Percentiles rank a stretch among this genome's conserved stretches.
phyloP scores from a whole-genome alignment of 2,888 invertebrate genomes.

The Toxonevra muliebris region DNA sequence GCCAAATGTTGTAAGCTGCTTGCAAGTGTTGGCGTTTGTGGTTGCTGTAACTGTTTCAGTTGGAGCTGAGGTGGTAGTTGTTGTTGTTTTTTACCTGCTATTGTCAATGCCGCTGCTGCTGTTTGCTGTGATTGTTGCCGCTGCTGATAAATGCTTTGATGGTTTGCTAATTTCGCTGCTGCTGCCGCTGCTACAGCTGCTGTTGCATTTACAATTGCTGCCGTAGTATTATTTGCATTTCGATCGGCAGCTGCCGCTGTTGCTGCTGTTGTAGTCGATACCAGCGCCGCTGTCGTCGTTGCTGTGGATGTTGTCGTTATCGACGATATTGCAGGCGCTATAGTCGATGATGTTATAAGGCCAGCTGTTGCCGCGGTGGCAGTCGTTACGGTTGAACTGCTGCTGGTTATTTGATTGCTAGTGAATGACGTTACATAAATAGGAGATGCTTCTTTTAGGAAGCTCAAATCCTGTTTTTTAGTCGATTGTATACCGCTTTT shows the following conservation, averaged over 20 bases:
- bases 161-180: conserved; percentile 55
- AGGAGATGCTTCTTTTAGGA: conserved; percentile 82
- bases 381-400: conserved; percentile 67
- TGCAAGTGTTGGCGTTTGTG: conserved; percentile 94
- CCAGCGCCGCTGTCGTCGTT: conserved; percentile 41
- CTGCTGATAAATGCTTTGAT: conserved; percentile 75
- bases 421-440: conserved; percentile 84
- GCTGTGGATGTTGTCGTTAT: conserved; percentile 46
- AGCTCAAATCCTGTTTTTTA: conserved; percentile 74
- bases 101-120: neutral
- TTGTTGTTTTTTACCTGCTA: conserved; percentile 66
- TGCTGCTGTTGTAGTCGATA: conserved; percentile 43
- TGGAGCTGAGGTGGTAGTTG: conserved; percentile 74
- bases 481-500: conserved; percentile 64
- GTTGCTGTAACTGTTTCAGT: conserved; percentile 96
- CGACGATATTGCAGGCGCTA: conserved; percentile 52
- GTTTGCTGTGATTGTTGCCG: conserved; percentile 52
- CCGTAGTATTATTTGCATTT: conserved; percentile 42
- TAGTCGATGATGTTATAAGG: conserved; percentile 56
- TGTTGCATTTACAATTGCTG: conserved; percentile 51
- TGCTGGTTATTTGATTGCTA: conserved; percentile 67
- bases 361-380: conserved; percentile 59
- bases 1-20: conserved; percentile 96
- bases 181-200: conserved; percentile 69
- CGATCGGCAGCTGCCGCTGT: conserved; percentile 44